Base-by-base conservation (phyloP, 1,140 invertebrate genomes). In the Euwallacea fornicatus region DNA sequence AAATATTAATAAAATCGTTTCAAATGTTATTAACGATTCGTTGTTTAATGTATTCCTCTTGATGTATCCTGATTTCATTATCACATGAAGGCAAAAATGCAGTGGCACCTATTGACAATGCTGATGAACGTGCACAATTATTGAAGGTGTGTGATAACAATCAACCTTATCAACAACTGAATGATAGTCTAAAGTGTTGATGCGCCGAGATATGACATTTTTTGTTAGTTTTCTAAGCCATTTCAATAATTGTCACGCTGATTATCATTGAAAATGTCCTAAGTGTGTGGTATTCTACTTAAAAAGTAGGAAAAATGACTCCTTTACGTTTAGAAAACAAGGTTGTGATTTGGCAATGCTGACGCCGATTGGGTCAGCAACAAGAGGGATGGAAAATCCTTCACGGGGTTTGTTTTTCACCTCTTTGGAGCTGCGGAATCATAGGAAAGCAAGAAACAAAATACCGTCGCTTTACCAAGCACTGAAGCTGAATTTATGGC, bases 221-320 rank as follows among this genome's bases (percentile, higher is more conserved):
- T 72, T 77, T 41, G 78, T 81, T 0, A 76, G 71, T 66, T 69
- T 73, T 16, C 54, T 81, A n/a, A 78, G 77, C 53, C 77, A 80
- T 67, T 82, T 77, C 69, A 78, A 76, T 42, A 75, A 73, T n/a
- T 50, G 42, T 41, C 78, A 62, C 58, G 74, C 74, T 81, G 78
- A 76, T 83, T 82, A 68, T 76, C 80, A 46, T 73, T 79, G 74
- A 78, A 83, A 76, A 69, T 78, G 69, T 83, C 82, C 72, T 68
- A 83, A 82, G 79, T 81, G 82, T 73, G 78, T 83, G 75, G 76
- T 85, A 7, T 60, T 16, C 7, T 74, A 82, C 72, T 44, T 83
- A 7, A 71, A 78, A 62, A 74, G 71, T 44, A 62, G 10, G 41
- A 60, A 50, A 33, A 42, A 33, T 6, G 13, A 60, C n/a, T 41